These are phyloP conservation scores for Hippocampus zosterae DNA, from an alignment of 2,113 vertebrate species.

Conservation along the genomic window DNA sequence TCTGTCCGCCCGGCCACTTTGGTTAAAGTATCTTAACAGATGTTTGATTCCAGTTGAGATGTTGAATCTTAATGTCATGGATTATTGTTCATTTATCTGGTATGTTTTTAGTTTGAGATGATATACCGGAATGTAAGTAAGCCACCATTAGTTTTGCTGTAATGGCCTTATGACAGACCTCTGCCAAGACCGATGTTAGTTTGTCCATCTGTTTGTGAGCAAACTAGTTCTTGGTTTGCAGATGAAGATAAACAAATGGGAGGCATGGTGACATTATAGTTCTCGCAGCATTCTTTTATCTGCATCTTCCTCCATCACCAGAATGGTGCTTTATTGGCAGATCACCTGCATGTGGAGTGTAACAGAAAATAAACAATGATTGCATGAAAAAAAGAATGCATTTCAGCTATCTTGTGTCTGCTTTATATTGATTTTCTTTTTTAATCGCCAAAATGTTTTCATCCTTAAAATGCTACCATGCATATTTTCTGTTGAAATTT, in stretches of 20 bases:
- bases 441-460: too few relatives aligned
- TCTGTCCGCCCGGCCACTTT: constrained; percentile 5
- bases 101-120: not conserved
- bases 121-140: not conserved
- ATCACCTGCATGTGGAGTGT: too few relatives aligned
- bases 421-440: too few relatives aligned
- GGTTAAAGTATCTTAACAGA: constrained; percentile 6
- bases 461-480: too few relatives aligned
- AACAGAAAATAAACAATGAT: too few relatives aligned
- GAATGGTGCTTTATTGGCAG: too few relatives aligned
- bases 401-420: too few relatives aligned
- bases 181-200: not conserved
- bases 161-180: not conserved
- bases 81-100: not conserved
- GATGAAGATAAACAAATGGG: not conserved
- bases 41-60: not conserved
- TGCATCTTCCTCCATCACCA: too few relatives aligned
- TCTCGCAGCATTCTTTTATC: not conserved
- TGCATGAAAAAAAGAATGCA: too few relatives aligned
- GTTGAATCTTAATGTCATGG: not conserved
- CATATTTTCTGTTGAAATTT: too few relatives aligned
- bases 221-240: not conserved
- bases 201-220: not conserved
- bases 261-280: not conserved
- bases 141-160: not conserved